These are phyloP conservation scores for Microhierax caerulescens DNA, from an alignment of 2,797 vertebrate species.

Conservation along the genomic window DNA sequence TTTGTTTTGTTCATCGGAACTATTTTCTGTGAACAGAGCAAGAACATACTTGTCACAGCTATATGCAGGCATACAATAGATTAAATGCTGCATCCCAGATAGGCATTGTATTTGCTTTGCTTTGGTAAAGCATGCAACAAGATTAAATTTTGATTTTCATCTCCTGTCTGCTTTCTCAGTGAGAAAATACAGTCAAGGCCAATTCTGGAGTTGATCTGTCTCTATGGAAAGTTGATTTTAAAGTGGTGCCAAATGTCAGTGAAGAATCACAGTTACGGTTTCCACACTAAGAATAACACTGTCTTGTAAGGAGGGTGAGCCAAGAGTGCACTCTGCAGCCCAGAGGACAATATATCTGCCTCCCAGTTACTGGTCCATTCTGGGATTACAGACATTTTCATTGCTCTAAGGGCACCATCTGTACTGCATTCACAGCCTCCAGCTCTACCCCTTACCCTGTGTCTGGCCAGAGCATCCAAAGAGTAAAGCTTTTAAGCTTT, in stretches of 20 bases:
- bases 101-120: neutral
- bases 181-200: constrained; percentile 6
- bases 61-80: neutral
- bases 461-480: neutral
- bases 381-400: neutral
- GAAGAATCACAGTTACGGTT: neutral
- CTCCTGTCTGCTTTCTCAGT: constrained; percentile 1
- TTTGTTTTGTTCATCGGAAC: constrained; percentile 5
- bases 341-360: neutral
- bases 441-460: neutral
- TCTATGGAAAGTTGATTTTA: constrained; percentile 40
- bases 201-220: constrained; percentile 1
- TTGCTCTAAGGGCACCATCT: neutral
- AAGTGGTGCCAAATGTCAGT: neutral
- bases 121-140: neutral
- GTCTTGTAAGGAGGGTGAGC: neutral
- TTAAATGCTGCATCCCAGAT: neutral
- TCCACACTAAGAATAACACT: neutral
- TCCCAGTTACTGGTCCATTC: neutral
- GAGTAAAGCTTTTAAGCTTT: neutral
- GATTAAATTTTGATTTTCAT: constrained; percentile 27
- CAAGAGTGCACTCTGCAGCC: constrained; percentile 38
- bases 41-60: neutral
- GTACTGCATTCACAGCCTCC: neutral
- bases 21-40: neutral